A percentile compares a stretch with the other conserved stretches of the same genome.
Conservation (phyloP, 2,888 invertebrate species). For the Suillia variegata region DNA sequence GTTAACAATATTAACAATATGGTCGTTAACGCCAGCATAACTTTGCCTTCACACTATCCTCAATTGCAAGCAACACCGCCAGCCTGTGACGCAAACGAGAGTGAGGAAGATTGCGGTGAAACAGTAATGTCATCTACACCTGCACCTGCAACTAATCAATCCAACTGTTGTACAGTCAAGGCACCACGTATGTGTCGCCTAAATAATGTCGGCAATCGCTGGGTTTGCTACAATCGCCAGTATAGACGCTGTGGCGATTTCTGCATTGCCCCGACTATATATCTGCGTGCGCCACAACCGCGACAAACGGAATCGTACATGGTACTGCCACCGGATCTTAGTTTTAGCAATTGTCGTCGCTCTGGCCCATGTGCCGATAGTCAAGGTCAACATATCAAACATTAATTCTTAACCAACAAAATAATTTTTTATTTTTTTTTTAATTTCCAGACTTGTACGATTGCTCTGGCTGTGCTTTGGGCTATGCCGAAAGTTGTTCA, state of each 20-base stretch:
- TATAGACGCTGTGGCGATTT: slow-evolving; percentile 43
- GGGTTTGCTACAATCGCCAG: slow-evolving; percentile 44
- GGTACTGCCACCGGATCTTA: slow-evolving; percentile 39
- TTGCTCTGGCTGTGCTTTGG: slow-evolving; percentile 45
- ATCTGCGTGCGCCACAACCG: slow-evolving; percentile 33
- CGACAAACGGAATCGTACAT: slow-evolving; percentile 22
- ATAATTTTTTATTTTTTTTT: neutral
- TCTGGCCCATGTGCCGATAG: slow-evolving; percentile 29
- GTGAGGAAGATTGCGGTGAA: slow-evolving; percentile 13
- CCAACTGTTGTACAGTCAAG: slow-evolving; percentile 44
- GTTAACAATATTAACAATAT: slow-evolving; percentile 41
- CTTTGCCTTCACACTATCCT: neutral
- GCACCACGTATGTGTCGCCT: slow-evolving; percentile 45
- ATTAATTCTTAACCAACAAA: neutral
- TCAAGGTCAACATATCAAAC: slow-evolving; percentile 28
- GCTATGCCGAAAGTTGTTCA: slow-evolving; percentile 31
- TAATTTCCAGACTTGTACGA: slow-evolving; percentile 36
- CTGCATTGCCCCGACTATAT: slow-evolving; percentile 41
- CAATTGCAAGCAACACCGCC: neutral
- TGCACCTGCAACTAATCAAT: neutral
- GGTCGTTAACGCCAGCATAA: slow-evolving; percentile 35
- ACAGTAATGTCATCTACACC: neutral
- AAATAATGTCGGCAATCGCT: slow-evolving; percentile 23
- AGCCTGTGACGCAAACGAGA: slow-evolving; percentile 14
- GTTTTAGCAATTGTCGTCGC: slow-evolving; percentile 22